Evolutionary conservation across 1,140 invertebrate genomes (phyloP), one percentile per base, ranked within the genome.

Genomic region (Coelopa frigida): DNA sequence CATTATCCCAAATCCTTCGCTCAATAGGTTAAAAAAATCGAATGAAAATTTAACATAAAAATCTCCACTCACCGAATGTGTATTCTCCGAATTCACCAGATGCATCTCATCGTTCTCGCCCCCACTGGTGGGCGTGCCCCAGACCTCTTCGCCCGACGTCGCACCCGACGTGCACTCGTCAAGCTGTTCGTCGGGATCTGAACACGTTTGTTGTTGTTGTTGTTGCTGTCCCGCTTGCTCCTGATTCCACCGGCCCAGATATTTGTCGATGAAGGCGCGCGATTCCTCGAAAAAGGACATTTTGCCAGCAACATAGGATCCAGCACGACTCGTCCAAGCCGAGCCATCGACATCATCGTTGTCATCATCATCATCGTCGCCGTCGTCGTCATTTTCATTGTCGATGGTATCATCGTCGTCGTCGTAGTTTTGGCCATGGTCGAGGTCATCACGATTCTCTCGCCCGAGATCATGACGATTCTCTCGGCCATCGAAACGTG

Each of bases 111-210:
- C 84, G 53, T 85, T 80, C 6, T 86, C 79, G 14, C 84, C 85
- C 3, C 85, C 85, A 47, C 85, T 88, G 3, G 85, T 88, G 3
- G 85, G 85, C 2, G 86, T 89, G 2, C 86, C 86, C 86, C 85
- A 89, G 23, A 87, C 82, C 59, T 89, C 86, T 61, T 88, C 85
- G 0, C 85, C 85, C 3, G 85, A 87, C 12, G 81, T 83, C 0
- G 81, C 85, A 1, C 84, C 85, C 31, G 85, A 87, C 1, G 78
- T 83, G 41, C 81, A 81, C 11, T 80, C 79, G 44, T 84, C 81
- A 76, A 55, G 63, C 48, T 57, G 57, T 35, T 76, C 64, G 40
- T 75, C 68, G 47, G 74, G 61, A 55, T 80, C 60, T 56, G 73
- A 67, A 44, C 72, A 57, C 26, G 73, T 63, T 54, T 55, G 40